Conservation (phyloP, 2,888 invertebrate genomes). For the Xanthorhoe spadicearia region DNA sequence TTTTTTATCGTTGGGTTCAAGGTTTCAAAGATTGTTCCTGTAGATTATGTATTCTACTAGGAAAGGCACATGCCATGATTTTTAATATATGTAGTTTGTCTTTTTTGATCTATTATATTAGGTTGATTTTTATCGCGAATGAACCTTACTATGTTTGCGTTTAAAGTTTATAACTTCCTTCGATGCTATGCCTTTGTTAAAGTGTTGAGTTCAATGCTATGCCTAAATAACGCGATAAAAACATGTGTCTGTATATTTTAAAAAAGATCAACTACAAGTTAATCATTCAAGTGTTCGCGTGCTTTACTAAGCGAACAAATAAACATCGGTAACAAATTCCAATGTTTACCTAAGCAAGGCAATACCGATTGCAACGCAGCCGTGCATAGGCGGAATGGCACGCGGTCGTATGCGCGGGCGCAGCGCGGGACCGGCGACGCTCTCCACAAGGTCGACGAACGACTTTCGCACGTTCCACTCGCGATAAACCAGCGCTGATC, state of each 20-base stretch:
- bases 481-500: conserved; percentile 51
- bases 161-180: too few species aligned
- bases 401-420: conserved; percentile 62
- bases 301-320: not conserved
- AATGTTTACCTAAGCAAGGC: not conserved
- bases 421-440: conserved; percentile 57
- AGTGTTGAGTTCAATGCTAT: too few species aligned
- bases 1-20: conserved; percentile 32
- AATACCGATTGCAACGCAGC: conserved; percentile 49
- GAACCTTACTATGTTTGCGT: not conserved
- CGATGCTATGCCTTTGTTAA: too few species aligned
- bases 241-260: too few species aligned
- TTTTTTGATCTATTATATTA: not conserved
- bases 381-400: conserved; percentile 77
- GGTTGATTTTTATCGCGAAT: too few species aligned
- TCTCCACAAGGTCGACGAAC: conserved; percentile 81
- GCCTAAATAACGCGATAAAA: too few species aligned
- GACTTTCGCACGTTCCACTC: conserved; percentile 79
- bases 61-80: conserved; percentile 12
- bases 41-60: conserved; percentile 9
- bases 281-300: not conserved
- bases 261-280: too few species aligned
- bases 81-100: conserved; percentile 4
- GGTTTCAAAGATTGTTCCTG: conserved; percentile 7
- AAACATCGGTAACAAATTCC: not conserved